Conservation (phyloP, 2,113 vertebrate species). For the Lathamus discolor region DNA sequence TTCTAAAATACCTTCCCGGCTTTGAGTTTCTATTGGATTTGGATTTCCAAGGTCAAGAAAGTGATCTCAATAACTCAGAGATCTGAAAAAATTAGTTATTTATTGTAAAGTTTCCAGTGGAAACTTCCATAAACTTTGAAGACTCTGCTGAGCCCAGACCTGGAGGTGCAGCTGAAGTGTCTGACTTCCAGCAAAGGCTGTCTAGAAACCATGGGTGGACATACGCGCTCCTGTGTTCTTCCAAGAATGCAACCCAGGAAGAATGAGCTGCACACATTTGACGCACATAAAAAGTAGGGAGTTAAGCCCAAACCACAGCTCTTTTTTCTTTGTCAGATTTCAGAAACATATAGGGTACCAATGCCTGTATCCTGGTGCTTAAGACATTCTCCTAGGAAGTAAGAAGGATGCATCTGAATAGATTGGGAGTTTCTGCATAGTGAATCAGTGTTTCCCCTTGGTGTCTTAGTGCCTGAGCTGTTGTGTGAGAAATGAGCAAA, state of each 20-base stretch:
- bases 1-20: neutral
- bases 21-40: neutral
- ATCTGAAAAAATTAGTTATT: neutral
- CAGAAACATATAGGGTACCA: neutral
- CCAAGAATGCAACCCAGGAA: neutral
- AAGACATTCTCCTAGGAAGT: neutral
- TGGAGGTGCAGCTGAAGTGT: neutral
- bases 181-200: neutral
- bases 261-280: neutral
- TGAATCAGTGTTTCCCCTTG: neutral
- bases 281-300: neutral
- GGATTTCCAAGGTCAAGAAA: neutral
- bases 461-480: neutral
- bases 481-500: neutral
- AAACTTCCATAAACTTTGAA: neutral
- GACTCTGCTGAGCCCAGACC: neutral
- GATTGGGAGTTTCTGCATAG: neutral
- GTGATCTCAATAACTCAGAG: neutral
- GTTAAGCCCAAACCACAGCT: neutral
- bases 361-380: neutral
- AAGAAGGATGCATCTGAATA: neutral
- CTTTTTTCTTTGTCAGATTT: neutral
- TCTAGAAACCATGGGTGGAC: neutral
- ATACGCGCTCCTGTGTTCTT: neutral
- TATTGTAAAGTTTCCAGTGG: neutral